phyloP scores from a whole-genome alignment of 2,113 vertebrate genomes.

The Colaptes auratus region DNA sequence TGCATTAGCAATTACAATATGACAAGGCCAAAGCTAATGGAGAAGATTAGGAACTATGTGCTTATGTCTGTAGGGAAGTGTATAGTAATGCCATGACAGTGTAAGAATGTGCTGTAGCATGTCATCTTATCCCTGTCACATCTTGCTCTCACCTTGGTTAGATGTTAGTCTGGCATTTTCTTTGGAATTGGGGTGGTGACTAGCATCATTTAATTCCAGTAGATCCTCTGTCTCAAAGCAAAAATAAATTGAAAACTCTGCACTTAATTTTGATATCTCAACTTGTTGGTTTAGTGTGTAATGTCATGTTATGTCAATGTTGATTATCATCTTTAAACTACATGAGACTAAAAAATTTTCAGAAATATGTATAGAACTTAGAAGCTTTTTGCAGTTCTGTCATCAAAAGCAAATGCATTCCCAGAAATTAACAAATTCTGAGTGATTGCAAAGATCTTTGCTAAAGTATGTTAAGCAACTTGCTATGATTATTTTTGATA shows the following conservation, averaged over 20 bases:
- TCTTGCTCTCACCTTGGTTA: not conserved
- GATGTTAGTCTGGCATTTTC: not conserved
- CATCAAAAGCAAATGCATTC: not conserved
- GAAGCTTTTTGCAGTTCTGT: not conserved
- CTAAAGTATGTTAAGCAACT: not conserved
- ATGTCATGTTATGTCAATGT: not conserved
- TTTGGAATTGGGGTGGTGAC: not conserved
- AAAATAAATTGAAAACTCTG: not conserved
- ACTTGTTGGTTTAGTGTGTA: not conserved
- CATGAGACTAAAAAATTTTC: not conserved
- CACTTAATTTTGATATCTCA: not conserved
- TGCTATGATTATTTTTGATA: not conserved
- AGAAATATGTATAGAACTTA: not conserved
- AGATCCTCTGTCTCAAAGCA: not conserved
- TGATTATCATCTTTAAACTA: not conserved
- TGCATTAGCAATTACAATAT: not conserved
- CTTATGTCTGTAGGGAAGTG: not conserved
- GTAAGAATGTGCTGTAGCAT: not conserved
- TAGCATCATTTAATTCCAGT: not conserved
- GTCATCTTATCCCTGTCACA: not conserved
- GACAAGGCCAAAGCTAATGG: no score
- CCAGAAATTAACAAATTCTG: not conserved
- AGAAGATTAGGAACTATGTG: not conserved
- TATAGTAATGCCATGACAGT: not conserved
- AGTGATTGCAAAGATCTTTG: not conserved